Evolutionary conservation across 2,888 invertebrate genomes (phyloP).

Genomic region (Automeris io): DNA sequence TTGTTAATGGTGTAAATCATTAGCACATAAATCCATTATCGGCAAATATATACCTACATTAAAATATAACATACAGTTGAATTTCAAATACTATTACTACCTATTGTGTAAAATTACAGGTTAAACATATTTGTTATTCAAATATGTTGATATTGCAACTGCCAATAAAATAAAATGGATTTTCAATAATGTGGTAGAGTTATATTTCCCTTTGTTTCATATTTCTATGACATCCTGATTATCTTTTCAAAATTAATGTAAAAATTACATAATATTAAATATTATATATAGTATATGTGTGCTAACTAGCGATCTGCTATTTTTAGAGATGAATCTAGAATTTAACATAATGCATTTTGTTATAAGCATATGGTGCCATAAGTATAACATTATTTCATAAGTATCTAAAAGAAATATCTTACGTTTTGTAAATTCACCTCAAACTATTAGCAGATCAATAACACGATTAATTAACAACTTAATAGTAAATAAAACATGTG

Average conservation of each 20-base stretch:
- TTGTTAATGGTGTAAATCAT: too few relatives aligned
- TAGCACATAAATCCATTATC: too few relatives aligned
- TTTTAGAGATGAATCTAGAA: slow-evolving; percentile 8
- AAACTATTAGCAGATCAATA: background rate
- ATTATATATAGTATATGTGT: background rate
- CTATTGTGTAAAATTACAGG: too few relatives aligned
- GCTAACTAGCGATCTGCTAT: slow-evolving; percentile 10
- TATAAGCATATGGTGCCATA: slow-evolving; percentile 75
- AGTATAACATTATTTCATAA: slow-evolving; percentile 59
- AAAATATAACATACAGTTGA: too few relatives aligned
- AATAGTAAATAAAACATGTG: slow-evolving; percentile 7
- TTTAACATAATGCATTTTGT: slow-evolving; percentile 31
- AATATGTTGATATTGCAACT: too few relatives aligned
- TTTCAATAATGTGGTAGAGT: too few relatives aligned
- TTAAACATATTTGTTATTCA: too few relatives aligned
- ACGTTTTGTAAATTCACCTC: slow-evolving; percentile 9
- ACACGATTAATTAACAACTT: background rate
- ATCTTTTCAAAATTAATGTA: slow-evolving; percentile 1
- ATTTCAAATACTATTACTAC: too few relatives aligned
- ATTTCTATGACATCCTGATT: background rate
- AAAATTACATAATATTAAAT: background rate
- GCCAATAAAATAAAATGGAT: too few relatives aligned
- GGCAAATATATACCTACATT: background rate
- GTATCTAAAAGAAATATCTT: slow-evolving; percentile 37
- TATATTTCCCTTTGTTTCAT: background rate